A percentile compares a stretch with the other conserved stretches of the same genome.
Evolutionary conservation across 2,797 vertebrate species (phyloP).

Genomic region (Neostethus bicornis): DNA sequence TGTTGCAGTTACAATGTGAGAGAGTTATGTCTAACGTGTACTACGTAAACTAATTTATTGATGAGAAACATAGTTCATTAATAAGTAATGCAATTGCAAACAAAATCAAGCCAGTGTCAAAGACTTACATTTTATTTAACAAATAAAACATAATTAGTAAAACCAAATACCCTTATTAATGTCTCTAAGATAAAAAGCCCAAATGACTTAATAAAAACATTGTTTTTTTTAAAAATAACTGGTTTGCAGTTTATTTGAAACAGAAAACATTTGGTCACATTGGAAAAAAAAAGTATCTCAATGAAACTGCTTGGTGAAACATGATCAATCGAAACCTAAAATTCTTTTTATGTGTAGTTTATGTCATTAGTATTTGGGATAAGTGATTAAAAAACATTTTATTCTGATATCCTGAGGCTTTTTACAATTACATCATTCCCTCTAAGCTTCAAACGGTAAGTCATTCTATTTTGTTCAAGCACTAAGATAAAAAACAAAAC

Average conservation of each 20-base stretch:
- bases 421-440: background rate
- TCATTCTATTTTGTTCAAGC: background rate
- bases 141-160: slow-evolving; percentile 56
- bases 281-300: slow-evolving; percentile 23
- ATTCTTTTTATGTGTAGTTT: background rate
- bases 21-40: slow-evolving; percentile 3
- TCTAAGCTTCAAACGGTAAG: background rate
- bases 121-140: slow-evolving; percentile 64
- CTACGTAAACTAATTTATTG: no score
- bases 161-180: slow-evolving; percentile 46
- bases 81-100: slow-evolving; percentile 1
- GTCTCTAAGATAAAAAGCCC: slow-evolving; percentile 21
- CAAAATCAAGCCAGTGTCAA: slow-evolving; percentile 14
- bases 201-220: slow-evolving; percentile 21
- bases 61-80: no score
- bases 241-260: slow-evolving; percentile 30
- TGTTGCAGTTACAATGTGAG: slow-evolving; percentile 15
- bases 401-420: background rate
- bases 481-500: background rate
- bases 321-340: slow-evolving; percentile 7
- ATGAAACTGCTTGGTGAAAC: slow-evolving; percentile 5
- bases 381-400: slow-evolving; percentile 6
- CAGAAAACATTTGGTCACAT: slow-evolving; percentile 58
- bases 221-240: slow-evolving; percentile 18
- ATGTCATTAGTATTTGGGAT: background rate